phyloP scores from a whole-genome alignment of 2,113 vertebrate genomes.

The Bubalus kerabau region DNA sequence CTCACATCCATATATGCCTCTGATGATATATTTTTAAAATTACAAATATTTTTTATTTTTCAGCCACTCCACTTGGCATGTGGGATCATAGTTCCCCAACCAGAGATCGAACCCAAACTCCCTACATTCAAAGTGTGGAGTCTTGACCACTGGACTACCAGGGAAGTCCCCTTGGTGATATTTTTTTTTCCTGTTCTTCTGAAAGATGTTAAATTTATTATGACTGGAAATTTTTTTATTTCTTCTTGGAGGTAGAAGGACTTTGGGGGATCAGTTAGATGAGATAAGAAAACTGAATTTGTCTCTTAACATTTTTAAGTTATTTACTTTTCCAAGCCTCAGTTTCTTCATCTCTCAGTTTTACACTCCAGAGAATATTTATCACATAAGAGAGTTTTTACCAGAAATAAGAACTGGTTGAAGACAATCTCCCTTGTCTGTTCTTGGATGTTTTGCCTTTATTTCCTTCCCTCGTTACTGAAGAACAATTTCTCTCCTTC shows the following conservation, averaged over 20 bases:
- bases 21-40: background rate
- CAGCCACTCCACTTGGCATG: background rate
- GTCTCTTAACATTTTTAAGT: background rate
- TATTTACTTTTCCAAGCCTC: background rate
- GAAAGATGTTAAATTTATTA: slow-evolving; percentile 92
- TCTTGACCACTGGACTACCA: background rate
- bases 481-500: background rate
- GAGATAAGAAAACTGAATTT: background rate
- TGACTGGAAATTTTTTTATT: slow-evolving; percentile 76
- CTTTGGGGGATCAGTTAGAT: background rate
- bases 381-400: background rate
- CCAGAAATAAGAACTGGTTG: background rate
- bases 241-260: background rate
- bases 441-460: background rate
- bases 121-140: rapidly evolving
- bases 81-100: background rate
- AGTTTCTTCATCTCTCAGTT: slow-evolving; percentile 7
- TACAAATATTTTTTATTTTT: background rate
- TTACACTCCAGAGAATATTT: background rate
- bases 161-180: background rate
- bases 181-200: slow-evolving; percentile 81
- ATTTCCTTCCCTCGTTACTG: background rate
- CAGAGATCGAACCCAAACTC: background rate
- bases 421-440: background rate
- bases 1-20: background rate